Base-by-base conservation (phyloP, 2,113 vertebrate species). In the Limanda limanda region DNA sequence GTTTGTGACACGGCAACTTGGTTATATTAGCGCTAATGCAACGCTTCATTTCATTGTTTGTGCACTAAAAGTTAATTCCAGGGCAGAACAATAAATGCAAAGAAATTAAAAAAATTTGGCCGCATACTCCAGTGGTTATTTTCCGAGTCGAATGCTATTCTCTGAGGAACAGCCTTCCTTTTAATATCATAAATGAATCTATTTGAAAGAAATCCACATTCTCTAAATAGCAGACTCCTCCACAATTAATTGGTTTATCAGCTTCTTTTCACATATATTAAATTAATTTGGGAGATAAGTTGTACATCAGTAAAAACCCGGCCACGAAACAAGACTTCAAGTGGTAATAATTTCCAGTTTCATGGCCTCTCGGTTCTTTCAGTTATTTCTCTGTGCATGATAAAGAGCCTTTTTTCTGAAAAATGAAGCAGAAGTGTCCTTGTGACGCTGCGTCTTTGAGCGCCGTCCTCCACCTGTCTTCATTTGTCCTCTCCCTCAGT, bases 201-300 rank as follows among this genome's bases (percentile, higher is more conserved):
- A 18, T 79, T 86, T 48, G 59, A 84, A 82, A 74, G 23, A 71
- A 79, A 48, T 31, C 57, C 24, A 17, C 74, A 51, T 74, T 71
- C 76, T 64, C 48, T 17, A 0, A 67, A 68, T 60, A 15, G 31
- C 70, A 25, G 18, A 18, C 23, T 23, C 59, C 66, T 65, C 76
- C 52, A 67, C 58, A 82, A 55, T 83, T 87, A 86, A 84, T 68
- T 80, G 64, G 18, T 9, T 84, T 78, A 81, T 84, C 40, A 21
- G 13, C 40, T 60, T 80, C 59, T 79, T 83, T 87, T 88, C 76
- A 83, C 57, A 20, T 71, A n/a, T 54, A 21, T 55, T 76, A 60
- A 88, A 81, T 68, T 27, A 80, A 68, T 65, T 80, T 74, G 9
- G 7, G 31, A 72, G 24, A 63, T 69, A 60, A 71, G 40, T 70